Conservation (phyloP, 1,140 invertebrate species). For the Drosophila ambigua region DNA sequence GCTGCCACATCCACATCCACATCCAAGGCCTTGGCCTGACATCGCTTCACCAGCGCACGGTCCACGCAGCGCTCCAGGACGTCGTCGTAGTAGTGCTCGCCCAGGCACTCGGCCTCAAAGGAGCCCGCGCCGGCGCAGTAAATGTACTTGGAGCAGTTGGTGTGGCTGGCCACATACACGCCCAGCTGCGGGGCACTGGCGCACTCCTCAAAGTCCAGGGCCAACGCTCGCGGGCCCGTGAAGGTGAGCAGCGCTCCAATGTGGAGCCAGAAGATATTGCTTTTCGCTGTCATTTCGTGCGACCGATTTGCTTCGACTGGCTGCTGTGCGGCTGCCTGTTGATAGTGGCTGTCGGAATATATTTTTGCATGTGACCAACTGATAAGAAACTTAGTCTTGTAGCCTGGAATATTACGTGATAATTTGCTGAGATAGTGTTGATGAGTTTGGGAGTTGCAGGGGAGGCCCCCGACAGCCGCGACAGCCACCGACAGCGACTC, state of each 20-base stretch:
- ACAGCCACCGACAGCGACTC: background rate
- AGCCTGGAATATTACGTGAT: slow-evolving; percentile 40
- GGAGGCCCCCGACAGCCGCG: background rate
- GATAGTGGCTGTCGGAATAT: background rate
- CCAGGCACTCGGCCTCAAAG: slow-evolving; percentile 45
- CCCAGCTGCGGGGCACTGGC: slow-evolving; percentile 24
- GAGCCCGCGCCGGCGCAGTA: slow-evolving; percentile 48
- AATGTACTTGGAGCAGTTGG: slow-evolving; percentile 47
- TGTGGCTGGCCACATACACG: slow-evolving; percentile 37
- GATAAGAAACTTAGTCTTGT: slow-evolving; percentile 27
- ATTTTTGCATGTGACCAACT: slow-evolving; percentile 42
- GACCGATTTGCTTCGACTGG: slow-evolving; percentile 20
- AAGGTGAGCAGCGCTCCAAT: slow-evolving; percentile 12
- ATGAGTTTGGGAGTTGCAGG: slow-evolving; percentile 25
- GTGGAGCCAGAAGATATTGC: background rate
- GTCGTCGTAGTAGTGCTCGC: slow-evolving; percentile 34
- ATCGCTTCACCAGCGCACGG: slow-evolving; percentile 17
- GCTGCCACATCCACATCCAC: background rate
- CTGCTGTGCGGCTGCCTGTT: background rate
- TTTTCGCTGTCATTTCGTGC: slow-evolving; percentile 17
- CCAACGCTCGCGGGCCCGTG: background rate
- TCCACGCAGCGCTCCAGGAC: slow-evolving; percentile 39
- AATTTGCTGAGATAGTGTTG: slow-evolving; percentile 34
- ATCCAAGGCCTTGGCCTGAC: background rate
- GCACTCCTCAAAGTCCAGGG: slow-evolving; percentile 28